These are phyloP conservation scores for Trichonephila inaurata DNA, from an alignment of 1,140 invertebrate species.

Conservation along the genomic window DNA sequence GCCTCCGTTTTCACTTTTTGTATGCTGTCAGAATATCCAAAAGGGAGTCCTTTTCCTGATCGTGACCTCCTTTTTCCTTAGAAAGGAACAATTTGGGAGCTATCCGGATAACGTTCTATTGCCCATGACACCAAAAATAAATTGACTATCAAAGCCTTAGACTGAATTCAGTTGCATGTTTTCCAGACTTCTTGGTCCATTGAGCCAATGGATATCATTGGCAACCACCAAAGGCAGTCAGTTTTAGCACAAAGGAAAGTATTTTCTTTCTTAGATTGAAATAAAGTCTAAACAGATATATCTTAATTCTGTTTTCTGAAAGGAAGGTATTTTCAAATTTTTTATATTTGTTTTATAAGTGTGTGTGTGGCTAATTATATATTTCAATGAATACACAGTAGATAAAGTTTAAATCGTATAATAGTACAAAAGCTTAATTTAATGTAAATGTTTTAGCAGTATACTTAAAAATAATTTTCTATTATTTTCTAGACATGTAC, in stretches of 20 bases:
- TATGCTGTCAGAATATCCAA: neutral
- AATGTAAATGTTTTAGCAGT: neutral
- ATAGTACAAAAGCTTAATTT: neutral
- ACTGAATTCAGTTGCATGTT: neutral
- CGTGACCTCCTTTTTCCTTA: neutral
- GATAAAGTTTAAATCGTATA: neutral
- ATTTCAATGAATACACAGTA: neutral
- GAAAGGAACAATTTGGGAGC: neutral
- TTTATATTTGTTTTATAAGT: no score
- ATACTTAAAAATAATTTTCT: no score
- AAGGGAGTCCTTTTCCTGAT: conserved; percentile 25
- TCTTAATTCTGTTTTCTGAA: no score
- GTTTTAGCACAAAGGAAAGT: neutral
- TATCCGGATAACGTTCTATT: neutral
- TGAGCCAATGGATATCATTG: neutral
- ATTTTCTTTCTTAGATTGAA: neutral
- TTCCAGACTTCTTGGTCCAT: neutral
- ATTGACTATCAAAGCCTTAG: neutral
- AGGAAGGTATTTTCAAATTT: no score
- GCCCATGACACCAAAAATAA: neutral
- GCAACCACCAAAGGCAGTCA: neutral
- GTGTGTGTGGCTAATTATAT: no score
- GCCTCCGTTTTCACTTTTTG: conserved; percentile 19
- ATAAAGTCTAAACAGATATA: neutral
- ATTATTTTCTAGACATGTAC: no score